phyloP scores from a whole-genome alignment of 1,140 invertebrate genomes.

The Ceratosolen fusciceps region DNA sequence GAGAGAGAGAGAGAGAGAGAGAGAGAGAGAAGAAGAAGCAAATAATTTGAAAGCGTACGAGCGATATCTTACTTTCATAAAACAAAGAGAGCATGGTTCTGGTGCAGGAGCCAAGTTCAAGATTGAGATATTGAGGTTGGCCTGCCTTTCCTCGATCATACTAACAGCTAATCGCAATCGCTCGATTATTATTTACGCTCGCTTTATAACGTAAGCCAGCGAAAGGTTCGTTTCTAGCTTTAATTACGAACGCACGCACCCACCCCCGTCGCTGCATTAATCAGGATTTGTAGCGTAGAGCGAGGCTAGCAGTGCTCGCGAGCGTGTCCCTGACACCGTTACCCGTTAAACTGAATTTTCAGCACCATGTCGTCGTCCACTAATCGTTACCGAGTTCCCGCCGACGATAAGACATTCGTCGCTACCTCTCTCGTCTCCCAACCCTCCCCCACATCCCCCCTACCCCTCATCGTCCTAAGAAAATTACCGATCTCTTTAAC shows the following conservation, averaged over 20 bases:
- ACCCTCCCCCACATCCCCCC: too few relatives aligned
- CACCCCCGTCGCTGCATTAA: background rate
- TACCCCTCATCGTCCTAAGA: too few relatives aligned
- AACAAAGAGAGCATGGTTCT: background rate
- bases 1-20: too few relatives aligned
- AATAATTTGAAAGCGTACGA: background rate
- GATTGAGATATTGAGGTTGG: background rate
- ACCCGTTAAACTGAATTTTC: constrained; percentile 50
- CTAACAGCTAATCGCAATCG: background rate
- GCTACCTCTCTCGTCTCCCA: too few relatives aligned
- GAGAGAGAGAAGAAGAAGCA: too few relatives aligned
- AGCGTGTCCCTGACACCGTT: constrained; percentile 51
- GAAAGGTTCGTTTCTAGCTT: background rate
- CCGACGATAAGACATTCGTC: background rate
- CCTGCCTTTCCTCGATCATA: background rate
- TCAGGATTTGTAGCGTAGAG: background rate
- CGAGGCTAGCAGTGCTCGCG: background rate
- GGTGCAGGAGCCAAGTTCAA: constrained; percentile 12
- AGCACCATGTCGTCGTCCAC: constrained; percentile 38
- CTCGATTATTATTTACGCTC: background rate
- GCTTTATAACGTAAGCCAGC: background rate
- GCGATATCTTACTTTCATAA: constrained; percentile 3
- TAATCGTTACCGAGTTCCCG: background rate
- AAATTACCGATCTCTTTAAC: background rate
- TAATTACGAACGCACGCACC: constrained; percentile 1